Evolutionary conservation across 2,113 vertebrate genomes (phyloP).

Genomic region (Solea senegalensis): DNA sequence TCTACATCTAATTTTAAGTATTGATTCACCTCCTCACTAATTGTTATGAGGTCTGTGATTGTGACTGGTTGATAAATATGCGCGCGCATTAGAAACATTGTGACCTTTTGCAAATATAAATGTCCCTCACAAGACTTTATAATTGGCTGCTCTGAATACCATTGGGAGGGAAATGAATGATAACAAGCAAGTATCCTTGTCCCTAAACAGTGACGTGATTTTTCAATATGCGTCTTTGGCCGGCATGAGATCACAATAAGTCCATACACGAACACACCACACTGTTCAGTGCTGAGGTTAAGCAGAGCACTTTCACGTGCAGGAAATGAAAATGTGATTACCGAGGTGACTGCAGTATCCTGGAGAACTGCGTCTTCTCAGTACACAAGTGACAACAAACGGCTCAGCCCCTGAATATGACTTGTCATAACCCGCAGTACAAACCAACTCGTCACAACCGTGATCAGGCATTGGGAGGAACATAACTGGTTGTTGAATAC

Average conservation of each 20-base stretch:
- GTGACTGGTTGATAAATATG: slow-evolving; percentile 66
- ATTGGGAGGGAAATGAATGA: slow-evolving; percentile 75
- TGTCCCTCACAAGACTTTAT: slow-evolving; percentile 64
- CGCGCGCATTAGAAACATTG: slow-evolving; percentile 61
- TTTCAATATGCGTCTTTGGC: slow-evolving; percentile 32
- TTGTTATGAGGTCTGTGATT: slow-evolving; percentile 42
- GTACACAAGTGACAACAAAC: slow-evolving; percentile 56
- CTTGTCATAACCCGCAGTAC: slow-evolving; percentile 29
- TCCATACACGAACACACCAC: slow-evolving; percentile 15
- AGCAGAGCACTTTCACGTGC: slow-evolving; percentile 31
- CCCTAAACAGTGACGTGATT: slow-evolving; percentile 45
- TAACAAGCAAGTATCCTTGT: slow-evolving; percentile 67
- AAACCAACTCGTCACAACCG: slow-evolving; percentile 21
- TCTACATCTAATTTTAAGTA: slow-evolving; percentile 3
- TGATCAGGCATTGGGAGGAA: not conserved
- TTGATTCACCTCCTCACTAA: slow-evolving; percentile 32
- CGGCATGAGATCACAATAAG: not conserved
- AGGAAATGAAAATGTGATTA: slow-evolving; percentile 72
- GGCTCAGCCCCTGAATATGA: slow-evolving; percentile 44
- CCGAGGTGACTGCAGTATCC: slow-evolving; percentile 58
- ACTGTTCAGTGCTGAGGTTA: slow-evolving; percentile 41
- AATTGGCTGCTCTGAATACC: slow-evolving; percentile 71
- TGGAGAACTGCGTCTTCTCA: slow-evolving; percentile 40
- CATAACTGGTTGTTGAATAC: slow-evolving; percentile 20
- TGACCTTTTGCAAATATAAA: slow-evolving; percentile 76